A percentile compares a stretch with the other conserved stretches of the same genome.
Evolutionary conservation across 92 coral and sea anemone genomes (phyloP).

Genomic region (Micromussa lordhowensis): DNA sequence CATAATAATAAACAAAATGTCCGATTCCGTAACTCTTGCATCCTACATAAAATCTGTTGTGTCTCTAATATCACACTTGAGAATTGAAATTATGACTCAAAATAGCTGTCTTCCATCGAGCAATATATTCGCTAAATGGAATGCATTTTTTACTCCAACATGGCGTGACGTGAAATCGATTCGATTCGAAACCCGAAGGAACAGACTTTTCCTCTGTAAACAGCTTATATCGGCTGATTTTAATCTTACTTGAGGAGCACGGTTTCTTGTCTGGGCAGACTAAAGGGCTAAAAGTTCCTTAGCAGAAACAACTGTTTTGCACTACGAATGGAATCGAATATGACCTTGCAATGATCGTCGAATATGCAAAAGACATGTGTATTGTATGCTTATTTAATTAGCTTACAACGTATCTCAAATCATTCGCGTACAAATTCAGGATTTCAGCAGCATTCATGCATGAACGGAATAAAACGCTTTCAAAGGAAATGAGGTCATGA

Average conservation of each 20-base stretch:
- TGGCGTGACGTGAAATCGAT: background rate
- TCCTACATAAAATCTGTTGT: no score
- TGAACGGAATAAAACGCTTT: background rate
- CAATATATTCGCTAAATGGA: background rate
- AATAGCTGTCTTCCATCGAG: background rate
- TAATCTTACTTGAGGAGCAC: background rate
- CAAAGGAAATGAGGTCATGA: conserved; percentile 2
- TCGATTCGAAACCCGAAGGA: background rate
- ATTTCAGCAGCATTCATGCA: background rate
- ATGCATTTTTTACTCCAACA: background rate
- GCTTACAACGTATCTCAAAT: background rate
- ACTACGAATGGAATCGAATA: background rate
- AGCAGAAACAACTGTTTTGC: background rate
- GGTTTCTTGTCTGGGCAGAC: background rate
- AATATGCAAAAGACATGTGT: background rate
- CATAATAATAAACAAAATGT: background rate
- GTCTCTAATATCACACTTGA: no score
- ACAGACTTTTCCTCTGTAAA: background rate
- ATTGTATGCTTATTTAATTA: background rate
- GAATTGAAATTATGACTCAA: no score
- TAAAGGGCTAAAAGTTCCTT: background rate
- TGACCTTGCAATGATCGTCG: background rate
- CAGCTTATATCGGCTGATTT: background rate
- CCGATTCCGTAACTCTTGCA: no score
- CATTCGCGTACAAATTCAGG: background rate